Evolutionary conservation across 2,797 vertebrate genomes (phyloP), one percentile per base, ranked within the genome.

Genomic region (Mormyrops boulengeri): DNA sequence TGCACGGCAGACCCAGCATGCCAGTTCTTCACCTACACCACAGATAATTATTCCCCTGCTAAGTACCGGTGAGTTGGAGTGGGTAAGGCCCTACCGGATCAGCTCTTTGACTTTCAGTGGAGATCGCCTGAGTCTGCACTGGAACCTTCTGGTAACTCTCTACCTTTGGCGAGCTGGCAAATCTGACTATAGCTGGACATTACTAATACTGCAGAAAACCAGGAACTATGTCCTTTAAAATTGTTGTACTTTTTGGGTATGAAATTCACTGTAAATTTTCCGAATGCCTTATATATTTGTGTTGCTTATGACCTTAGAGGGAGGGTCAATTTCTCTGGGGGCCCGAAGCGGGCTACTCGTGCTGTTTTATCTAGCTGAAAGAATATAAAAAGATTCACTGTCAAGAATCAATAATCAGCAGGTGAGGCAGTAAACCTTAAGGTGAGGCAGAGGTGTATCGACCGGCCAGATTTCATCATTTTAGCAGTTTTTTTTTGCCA

Each of bases 1-100:
- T 96, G 95, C 91, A 95, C 94, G 8, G 86, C 89, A 2, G 94
- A 96, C 38, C 91, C 92, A 2, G 1, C 0, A 19, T 96, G 95
- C 85, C 91, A 92, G 87, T 95, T 94, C 89, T 96, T 95, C 86
- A 93, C 95, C 6, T 95, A 92, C 9, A 0, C 19, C 11, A n/a
- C 90, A 1, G 60, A 0, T 57, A 1, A 0, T 4, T 94, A 80
- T 7, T 34, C 88, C 14, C 12, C 9, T n/a, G 4, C 69, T 0
- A 17, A 85, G 0, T 0, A 49, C 22, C 77, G 86, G 89, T 90
- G n/a, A 41, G 41, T 26, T 14, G 50, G 12, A 57, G 85, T 17
- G 82, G 19, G 41, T 85, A 49, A 85, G 19, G 82, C n/a, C 14
- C 41, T 26, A n/a, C 11, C 47, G 2, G n/a, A 12, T n/a, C n/a